Base-by-base conservation (phyloP, 2,888 invertebrate genomes). In the Oxystoma pomonae region DNA sequence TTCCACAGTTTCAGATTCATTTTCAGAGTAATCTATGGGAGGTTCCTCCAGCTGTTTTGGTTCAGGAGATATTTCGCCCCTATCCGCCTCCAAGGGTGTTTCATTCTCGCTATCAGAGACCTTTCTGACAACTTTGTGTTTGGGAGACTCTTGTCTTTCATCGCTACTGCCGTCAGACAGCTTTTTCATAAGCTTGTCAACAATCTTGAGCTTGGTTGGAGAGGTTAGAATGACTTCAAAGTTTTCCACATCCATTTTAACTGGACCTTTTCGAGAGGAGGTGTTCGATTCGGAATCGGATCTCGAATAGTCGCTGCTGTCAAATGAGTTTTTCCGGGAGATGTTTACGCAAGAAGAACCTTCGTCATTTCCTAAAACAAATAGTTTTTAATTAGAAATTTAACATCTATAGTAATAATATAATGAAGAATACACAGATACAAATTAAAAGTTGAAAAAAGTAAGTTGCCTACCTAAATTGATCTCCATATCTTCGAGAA, bases 101-200 rank as follows among this genome's bases (percentile, higher is more conserved):
- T n/a, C n/a, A n/a, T n/a, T n/a, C n/a, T n/a, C n/a, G n/a, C n/a
- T n/a, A n/a, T n/a, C n/a, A n/a, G n/a, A n/a, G n/a, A n/a, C n/a
- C 35, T 12, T 35, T 35, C 12, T 35, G 5, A 35, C 3, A 35
- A 35, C 35, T 35, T 35, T 35, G 12, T 35, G 35, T 35, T 35
- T 35, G 12, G 35, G 35, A 35, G 35, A 35, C 12, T 35, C 35
- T 35, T 35, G 35, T 3, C 35, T 12, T 7, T 35, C 35, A 12
- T 35, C 35, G 35, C 35, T 35, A 12, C 61, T 66, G 17, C 59
- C 65, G 64, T 75, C 75, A 7, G 72, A 71, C 19, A 80, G 67
- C 61, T 75, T 75, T 61, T 77, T 76, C 59, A 79, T 80, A 3
- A 80, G 68, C 60, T 72, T 72, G 61, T 79, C 78, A 12, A 76